These are phyloP conservation scores for Ectemnius lituratus DNA, from an alignment of 2,888 invertebrate species.

Conservation along the genomic window DNA sequence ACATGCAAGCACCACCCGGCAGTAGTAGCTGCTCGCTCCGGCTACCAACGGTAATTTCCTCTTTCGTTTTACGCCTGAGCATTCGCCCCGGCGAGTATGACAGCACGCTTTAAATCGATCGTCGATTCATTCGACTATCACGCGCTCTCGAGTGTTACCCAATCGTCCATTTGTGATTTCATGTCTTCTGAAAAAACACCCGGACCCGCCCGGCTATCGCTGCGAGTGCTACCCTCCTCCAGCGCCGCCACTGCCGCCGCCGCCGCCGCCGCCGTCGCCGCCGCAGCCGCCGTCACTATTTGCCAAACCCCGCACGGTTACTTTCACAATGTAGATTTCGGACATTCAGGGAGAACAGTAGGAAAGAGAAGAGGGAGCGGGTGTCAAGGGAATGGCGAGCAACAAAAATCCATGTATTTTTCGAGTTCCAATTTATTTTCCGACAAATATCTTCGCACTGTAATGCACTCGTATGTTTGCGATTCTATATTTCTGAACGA, in stretches of 20 bases:
- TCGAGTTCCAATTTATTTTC: no score
- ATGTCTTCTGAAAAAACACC: constrained; percentile 24
- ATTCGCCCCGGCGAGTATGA: constrained; percentile 52
- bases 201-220: constrained; percentile 18
- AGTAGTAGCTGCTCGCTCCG: constrained; percentile 31
- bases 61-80: constrained; percentile 58
- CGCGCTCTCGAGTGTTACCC: constrained; percentile 22
- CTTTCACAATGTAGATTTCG: no score
- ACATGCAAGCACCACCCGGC: constrained; percentile 31
- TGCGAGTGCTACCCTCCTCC: no score
- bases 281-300: no score
- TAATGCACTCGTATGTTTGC: no score
- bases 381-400: neutral
- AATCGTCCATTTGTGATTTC: constrained; percentile 49
- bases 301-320: no score
- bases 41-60: constrained; percentile 60
- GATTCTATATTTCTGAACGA: no score
- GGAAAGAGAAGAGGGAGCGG: neutral
- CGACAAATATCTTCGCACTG: no score
- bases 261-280: no score
- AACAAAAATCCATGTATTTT: no score
- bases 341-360: neutral
- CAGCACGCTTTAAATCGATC: constrained; percentile 59
- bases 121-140: constrained; percentile 45
- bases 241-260: no score